Evolutionary conservation across 2,888 invertebrate genomes (phyloP).

Genomic region (Drosophila siamana): DNA sequence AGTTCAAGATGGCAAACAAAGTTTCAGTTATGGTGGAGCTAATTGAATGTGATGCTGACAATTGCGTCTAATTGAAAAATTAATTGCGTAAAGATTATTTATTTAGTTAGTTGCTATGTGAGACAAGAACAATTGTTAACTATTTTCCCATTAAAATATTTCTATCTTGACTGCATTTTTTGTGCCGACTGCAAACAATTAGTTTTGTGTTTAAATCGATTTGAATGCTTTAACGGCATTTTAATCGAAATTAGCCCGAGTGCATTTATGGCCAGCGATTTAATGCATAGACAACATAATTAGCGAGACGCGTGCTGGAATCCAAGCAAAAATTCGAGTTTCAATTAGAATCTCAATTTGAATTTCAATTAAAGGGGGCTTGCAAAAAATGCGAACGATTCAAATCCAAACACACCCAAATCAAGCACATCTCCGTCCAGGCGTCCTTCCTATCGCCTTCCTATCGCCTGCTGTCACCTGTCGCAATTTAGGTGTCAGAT

Average conservation of each 20-base stretch:
- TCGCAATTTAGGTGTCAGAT: conserved; percentile 53
- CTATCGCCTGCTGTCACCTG: conserved; percentile 63
- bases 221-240: conserved; percentile 32
- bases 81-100: too few relatives aligned
- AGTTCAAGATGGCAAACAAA: not conserved
- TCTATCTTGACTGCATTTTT: too few relatives aligned
- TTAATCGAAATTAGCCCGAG: conserved; percentile 46
- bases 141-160: not conserved
- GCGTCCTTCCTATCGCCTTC: not conserved
- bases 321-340: conserved; percentile 25
- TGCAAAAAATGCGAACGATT: conserved; percentile 43
- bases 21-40: not conserved
- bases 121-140: too few relatives aligned
- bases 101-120: too few relatives aligned
- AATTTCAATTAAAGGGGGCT: conserved; percentile 58
- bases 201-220: conserved; percentile 10
- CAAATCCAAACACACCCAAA: conserved; percentile 47
- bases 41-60: not conserved
- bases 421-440: conserved; percentile 43
- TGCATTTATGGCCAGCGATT: conserved; percentile 39
- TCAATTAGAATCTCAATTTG: conserved; percentile 37
- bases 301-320: conserved; percentile 41
- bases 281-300: conserved; percentile 69
- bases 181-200: not conserved
- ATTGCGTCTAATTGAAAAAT: not conserved